Percentiles rank a stretch among this genome's conserved stretches.
Evolutionary conservation across 2,113 vertebrate species (phyloP).

Genomic region (Glaucomys volans): DNA sequence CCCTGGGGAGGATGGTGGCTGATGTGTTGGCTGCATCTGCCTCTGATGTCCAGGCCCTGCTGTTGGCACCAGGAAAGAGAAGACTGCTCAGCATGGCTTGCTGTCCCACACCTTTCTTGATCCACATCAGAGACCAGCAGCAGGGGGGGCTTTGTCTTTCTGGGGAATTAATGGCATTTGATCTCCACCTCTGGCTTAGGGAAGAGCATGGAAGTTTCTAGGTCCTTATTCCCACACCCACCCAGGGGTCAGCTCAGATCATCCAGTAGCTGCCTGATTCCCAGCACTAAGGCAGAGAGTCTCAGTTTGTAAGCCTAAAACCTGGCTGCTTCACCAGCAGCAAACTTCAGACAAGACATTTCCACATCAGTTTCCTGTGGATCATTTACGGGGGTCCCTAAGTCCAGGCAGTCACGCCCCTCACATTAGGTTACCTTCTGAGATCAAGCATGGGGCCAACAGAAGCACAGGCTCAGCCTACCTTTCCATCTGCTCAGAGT

Average conservation of each 20-base stretch:
- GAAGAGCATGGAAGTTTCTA: not conserved
- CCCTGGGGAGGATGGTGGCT: not conserved
- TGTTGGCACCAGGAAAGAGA: not conserved
- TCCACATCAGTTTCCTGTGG: not conserved
- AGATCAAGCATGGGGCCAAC: not conserved
- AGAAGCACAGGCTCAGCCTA: not conserved
- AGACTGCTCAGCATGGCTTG: not conserved
- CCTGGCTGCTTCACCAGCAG: not conserved
- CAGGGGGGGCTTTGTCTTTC: not conserved
- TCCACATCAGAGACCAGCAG: not conserved
- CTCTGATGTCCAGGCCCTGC: not conserved
- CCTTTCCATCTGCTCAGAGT: not conserved
- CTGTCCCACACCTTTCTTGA: not conserved
- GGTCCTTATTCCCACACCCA: not conserved
- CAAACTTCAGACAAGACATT: not conserved
- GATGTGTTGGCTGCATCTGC: not conserved
- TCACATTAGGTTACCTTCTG: not conserved
- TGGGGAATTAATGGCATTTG: not conserved
- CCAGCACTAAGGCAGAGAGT: not conserved
- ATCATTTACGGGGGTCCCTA: not conserved
- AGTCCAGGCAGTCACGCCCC: not conserved
- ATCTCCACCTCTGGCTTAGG: not conserved
- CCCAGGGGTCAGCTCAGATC: not conserved
- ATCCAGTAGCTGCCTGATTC: not conserved
- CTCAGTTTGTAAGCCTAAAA: not conserved